Base-by-base conservation (phyloP, 2,888 invertebrate species). In the Tetranychus truncatus region DNA sequence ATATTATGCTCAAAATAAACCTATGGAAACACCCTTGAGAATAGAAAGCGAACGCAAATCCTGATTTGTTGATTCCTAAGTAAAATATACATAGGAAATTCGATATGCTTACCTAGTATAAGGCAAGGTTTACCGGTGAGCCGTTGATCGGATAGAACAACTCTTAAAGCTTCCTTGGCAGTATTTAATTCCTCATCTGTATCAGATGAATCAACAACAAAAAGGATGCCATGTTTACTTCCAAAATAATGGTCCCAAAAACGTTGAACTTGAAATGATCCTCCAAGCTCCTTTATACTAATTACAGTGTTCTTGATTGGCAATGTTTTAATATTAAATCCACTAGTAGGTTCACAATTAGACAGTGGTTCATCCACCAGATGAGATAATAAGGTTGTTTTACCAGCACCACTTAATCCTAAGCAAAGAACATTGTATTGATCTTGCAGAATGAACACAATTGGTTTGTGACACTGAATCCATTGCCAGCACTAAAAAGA, bases 301-400 rank as follows among this genome's bases (percentile, higher is more conserved):
- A 79, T 71, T 6, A 79, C 77, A 44, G 76, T 78, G 66, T 78
- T 78, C 65, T 78, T 78, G 18, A 79, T 66, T 55, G 79, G 79
- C n/a, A 79, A 73, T 7, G 79, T 79, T 74, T 79, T 79, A 11
- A 79, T 79, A 73, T 79, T 79, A 71, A 79, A 79, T 21, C 79
- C 79, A 44, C 77, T 78, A 9, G 79, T 79, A 24, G 79, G 79
- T 45, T 76, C 55, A 24, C 11, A 44, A 8, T 72, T 55, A 24
- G 69, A 21, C 3, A 77, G 46, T 18, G 77, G 67, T 74, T 79
- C 79, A 15, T 78, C 79, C 44, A 79, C 79, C 72, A 79, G 75
- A 44, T 78, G 76, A n/a, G 79, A 78, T 45, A 79, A 74, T 20
- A 77, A 74, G 9, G 79, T 79, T 21, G 78, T 78, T 74, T 66